These are phyloP conservation scores for Nilaparvata lugens DNA, from an alignment of 1,140 invertebrate genomes.

Conservation along the genomic window DNA sequence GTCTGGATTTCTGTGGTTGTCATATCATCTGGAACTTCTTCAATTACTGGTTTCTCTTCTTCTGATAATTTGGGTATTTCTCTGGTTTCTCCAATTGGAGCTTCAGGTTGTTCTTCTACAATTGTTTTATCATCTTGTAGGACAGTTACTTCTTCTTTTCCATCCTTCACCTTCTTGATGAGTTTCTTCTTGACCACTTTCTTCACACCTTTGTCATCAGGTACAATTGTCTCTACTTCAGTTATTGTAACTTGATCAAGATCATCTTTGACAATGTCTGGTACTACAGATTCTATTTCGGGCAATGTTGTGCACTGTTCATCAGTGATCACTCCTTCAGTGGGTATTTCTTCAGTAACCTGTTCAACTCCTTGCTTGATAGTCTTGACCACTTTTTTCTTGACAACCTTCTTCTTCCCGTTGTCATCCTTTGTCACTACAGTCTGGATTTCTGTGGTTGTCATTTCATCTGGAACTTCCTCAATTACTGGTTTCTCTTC, in stretches of 20 bases:
- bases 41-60: slow-evolving; percentile 16
- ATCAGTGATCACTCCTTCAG: slow-evolving; percentile 12
- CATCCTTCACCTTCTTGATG: slow-evolving; percentile 20
- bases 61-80: slow-evolving; percentile 7
- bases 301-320: slow-evolving; percentile 1
- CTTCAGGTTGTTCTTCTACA: neutral
- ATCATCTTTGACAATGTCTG: neutral
- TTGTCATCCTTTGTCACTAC: neutral
- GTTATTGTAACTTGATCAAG: slow-evolving; percentile 11
- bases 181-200: slow-evolving; percentile 34
- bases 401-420: slow-evolving; percentile 25
- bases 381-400: slow-evolving; percentile 27
- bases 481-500: no score
- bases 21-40: slow-evolving; percentile 27
- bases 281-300: slow-evolving; percentile 5
- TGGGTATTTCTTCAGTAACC: slow-evolving; percentile 23
- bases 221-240: slow-evolving; percentile 24
- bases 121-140: neutral
- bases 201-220: slow-evolving; percentile 21
- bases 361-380: slow-evolving; percentile 25
- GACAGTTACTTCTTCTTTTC: slow-evolving; percentile 11
- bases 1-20: slow-evolving; percentile 26
- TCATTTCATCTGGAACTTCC: no score
- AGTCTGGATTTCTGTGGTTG: slow-evolving; percentile 23
- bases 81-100: neutral